phyloP scores from a whole-genome alignment of 1,140 invertebrate genomes.

The Aphis gossypii region DNA sequence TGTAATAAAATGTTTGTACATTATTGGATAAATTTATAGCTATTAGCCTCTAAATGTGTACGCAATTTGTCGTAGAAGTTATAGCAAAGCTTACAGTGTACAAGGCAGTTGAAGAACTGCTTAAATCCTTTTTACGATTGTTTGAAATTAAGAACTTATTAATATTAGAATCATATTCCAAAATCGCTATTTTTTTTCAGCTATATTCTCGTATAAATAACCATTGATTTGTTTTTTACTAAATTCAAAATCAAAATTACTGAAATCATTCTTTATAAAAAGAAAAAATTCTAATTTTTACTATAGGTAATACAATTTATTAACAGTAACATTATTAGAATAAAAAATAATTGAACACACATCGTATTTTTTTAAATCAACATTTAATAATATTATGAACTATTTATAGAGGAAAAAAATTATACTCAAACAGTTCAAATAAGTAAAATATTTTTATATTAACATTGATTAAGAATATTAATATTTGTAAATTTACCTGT shows the following conservation, averaged over 20 bases:
- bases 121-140: neutral
- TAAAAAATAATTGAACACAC: neutral
- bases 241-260: neutral
- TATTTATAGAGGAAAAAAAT: neutral
- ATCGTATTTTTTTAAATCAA: neutral
- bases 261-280: neutral
- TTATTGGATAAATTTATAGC: slow-evolving; percentile 47
- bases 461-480: neutral
- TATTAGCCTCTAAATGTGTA: slow-evolving; percentile 20
- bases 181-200: neutral
- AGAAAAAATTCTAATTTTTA: neutral
- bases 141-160: neutral
- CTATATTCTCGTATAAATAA: neutral
- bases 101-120: neutral
- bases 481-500: neutral
- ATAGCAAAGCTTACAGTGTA: neutral
- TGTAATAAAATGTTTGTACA: slow-evolving; percentile 32
- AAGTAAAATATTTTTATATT: neutral
- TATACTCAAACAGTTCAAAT: neutral
- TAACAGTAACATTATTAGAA: neutral
- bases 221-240: neutral
- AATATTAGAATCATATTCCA: neutral
- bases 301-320: neutral
- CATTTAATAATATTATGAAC: neutral
- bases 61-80: slow-evolving; percentile 17